phyloP scores from a whole-genome alignment of 2,888 invertebrate genomes.

The Mycalesis mineus region DNA sequence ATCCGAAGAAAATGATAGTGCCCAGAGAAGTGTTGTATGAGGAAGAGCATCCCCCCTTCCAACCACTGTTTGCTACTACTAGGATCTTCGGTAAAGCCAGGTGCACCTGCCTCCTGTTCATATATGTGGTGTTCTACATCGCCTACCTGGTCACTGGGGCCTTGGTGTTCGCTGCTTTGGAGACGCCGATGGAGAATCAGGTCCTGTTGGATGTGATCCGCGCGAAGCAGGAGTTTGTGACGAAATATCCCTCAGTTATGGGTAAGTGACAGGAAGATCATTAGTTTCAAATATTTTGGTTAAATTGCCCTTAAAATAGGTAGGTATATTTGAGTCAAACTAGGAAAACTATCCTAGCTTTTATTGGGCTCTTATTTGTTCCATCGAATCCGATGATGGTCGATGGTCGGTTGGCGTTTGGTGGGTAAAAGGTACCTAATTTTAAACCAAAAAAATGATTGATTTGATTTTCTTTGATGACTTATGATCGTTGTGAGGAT shows the following conservation, averaged over 20 bases:
- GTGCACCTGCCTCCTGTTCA: constrained; percentile 71
- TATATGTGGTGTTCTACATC: constrained; percentile 79
- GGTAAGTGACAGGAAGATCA: constrained; percentile 66
- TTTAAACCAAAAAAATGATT: too few relatives aligned
- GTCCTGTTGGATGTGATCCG: constrained; percentile 70
- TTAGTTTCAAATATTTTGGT: too few relatives aligned
- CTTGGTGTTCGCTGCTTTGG: constrained; percentile 81
- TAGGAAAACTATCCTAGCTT: too few relatives aligned
- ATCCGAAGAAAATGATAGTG: constrained; percentile 65
- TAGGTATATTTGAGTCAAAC: too few relatives aligned
- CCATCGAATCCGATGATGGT: too few relatives aligned
- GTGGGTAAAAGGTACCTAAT: too few relatives aligned
- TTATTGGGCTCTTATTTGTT: too few relatives aligned
- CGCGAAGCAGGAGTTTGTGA: constrained; percentile 76
- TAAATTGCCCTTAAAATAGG: too few relatives aligned
- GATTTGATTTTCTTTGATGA: too few relatives aligned
- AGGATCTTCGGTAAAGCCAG: constrained; percentile 74
- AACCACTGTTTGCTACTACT: constrained; percentile 60
- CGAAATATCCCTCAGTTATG: constrained; percentile 79
- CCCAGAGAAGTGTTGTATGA: constrained; percentile 65
- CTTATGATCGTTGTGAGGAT: too few relatives aligned
- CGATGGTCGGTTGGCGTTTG: too few relatives aligned
- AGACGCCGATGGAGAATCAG: constrained; percentile 80
- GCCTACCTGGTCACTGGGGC: constrained; percentile 82
- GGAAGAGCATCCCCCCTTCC: constrained; percentile 66